Conservation (phyloP, 2,888 invertebrate species). For the Synanthedon vespiformis region DNA sequence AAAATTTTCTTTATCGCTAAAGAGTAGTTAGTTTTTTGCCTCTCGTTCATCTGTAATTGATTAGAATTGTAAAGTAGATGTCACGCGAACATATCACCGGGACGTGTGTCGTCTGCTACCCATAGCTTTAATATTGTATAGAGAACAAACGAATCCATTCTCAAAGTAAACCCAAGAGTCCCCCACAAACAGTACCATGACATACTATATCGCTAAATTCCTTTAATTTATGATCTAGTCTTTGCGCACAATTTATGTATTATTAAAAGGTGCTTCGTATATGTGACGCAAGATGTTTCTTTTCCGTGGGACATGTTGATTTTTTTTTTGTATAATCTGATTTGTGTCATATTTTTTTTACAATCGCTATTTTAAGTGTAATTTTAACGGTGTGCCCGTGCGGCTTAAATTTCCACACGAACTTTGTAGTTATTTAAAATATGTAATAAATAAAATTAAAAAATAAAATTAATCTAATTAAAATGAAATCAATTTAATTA, state of each 20-base stretch:
- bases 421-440: too few relatives aligned
- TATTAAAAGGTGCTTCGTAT: slow-evolving; percentile 57
- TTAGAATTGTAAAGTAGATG: not conserved
- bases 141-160: slow-evolving; percentile 12
- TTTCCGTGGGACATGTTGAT: not conserved
- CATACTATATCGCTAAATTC: slow-evolving; percentile 22
- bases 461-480: too few relatives aligned
- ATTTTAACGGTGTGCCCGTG: not conserved
- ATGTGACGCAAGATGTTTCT: slow-evolving; percentile 24
- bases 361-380: slow-evolving; percentile 28
- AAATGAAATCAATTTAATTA: too few relatives aligned
- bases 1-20: too few relatives aligned
- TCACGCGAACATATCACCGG: slow-evolving; percentile 23
- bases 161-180: not conserved
- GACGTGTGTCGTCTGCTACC: slow-evolving; percentile 25
- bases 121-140: slow-evolving; percentile 51
- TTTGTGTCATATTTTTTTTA: slow-evolving; percentile 60
- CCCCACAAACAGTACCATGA: slow-evolving; percentile 33
- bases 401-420: too few relatives aligned
- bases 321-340: slow-evolving; percentile 41
- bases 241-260: slow-evolving; percentile 57
- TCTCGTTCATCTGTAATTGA: not conserved
- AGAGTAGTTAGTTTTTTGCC: too few relatives aligned
- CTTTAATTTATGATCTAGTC: slow-evolving; percentile 56
- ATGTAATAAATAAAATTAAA: too few relatives aligned